Percentiles rank a stretch among this genome's conserved stretches.
These are phyloP conservation scores for Etheostoma spectabile DNA, from an alignment of 2,113 vertebrate genomes.

Conservation along the genomic window DNA sequence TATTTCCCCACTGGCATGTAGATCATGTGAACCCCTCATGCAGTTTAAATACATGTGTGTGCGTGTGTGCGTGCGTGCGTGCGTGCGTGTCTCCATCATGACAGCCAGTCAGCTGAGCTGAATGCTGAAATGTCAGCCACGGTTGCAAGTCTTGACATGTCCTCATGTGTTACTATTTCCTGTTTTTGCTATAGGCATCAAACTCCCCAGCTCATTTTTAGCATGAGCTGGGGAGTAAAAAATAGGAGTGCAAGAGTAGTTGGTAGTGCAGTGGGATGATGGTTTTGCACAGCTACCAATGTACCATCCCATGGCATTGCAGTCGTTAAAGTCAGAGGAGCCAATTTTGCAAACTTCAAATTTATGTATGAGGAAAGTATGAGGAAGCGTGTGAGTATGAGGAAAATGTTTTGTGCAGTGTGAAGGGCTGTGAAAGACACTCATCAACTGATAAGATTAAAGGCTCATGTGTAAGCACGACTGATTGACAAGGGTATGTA, in stretches of 20 bases:
- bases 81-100: conserved; percentile 38
- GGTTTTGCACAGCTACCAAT: conserved; percentile 21
- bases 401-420: conserved; percentile 28
- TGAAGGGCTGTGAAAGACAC: conserved; percentile 56
- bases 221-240: conserved; percentile 43
- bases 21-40: conserved; percentile 37
- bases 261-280: conserved; percentile 22
- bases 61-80: background rate
- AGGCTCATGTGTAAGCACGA: conserved; percentile 55
- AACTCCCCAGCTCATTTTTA: conserved; percentile 62
- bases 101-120: conserved; percentile 67
- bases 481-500: conserved; percentile 67
- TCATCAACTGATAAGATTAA: conserved; percentile 68
- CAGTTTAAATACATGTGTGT: conserved; percentile 6
- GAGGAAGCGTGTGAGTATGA: background rate
- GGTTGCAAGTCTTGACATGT: conserved; percentile 71
- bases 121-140: conserved; percentile 70
- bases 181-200: conserved; percentile 71
- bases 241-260: conserved; percentile 55
- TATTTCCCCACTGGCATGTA: conserved; percentile 44
- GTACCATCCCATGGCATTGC: background rate
- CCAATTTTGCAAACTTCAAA: conserved; percentile 1
- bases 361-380: too few species aligned
- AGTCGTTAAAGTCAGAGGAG: background rate
- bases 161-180: conserved; percentile 74